Evolutionary conservation across 2,888 invertebrate species (phyloP), one percentile per base, ranked within the genome.

Genomic region (Toxonevra muliebris): DNA sequence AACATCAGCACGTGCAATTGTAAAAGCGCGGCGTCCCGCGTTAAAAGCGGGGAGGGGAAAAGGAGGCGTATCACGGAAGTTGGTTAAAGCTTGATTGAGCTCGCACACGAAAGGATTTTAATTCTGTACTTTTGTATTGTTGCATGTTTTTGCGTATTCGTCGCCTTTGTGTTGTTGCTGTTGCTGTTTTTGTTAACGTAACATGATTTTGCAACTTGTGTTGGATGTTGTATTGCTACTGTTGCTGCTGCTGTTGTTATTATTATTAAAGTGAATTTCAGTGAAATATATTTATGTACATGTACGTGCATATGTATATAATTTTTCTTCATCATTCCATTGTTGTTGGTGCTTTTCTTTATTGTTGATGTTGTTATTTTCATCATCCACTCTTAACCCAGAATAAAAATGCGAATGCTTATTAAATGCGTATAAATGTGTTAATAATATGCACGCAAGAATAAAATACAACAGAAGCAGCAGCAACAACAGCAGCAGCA

Each of bases 401-500:
- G 30, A 30, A 61, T 55, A 57, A 15, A 17, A n/a, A n/a, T n/a
- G 41, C 11, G 60, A 68, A 42, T 50, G 54, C 69, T 60, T 61
- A 69, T 66, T 66, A 66, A 64, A 48, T 64, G 64, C 65, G 61
- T 65, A 54, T 62, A 61, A 65, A 41, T 60, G n/a, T 55, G 59
- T 53, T 65, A 65, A 43, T 30, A 30, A 53, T 30, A 9, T 54
- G 15, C 42, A 59, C 45, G 15, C n/a, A 58, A 40, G 13, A 13
- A 3, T 1, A 8, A 48, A 11, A 15, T 10, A 48, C 15, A 15
- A 11, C 17, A 63, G 48, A 19, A 30, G 30, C 8, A 30, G 50
- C 52, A 61, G 15, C 63, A 65, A 50, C 58, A 54, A 64, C 4
- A 41, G 30, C 20, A 13, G 11, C 48, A 48, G 30, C 8, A 30